phyloP scores from a whole-genome alignment of 92 coral and sea anemone species.

The Micromussa lordhowensis region DNA sequence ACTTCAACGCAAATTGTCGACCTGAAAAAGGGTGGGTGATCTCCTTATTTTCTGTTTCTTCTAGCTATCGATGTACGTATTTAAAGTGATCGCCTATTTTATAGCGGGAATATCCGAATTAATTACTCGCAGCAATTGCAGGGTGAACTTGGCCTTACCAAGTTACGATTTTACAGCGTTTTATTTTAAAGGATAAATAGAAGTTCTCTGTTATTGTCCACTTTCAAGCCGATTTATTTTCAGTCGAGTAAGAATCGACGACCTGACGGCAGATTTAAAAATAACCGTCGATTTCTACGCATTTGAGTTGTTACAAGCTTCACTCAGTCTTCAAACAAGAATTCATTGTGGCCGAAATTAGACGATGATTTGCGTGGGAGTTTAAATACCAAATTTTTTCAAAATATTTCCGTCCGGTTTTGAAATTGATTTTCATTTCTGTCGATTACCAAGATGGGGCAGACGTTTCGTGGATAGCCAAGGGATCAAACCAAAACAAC shows the following conservation, averaged over 20 bases:
- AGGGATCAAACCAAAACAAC: background rate
- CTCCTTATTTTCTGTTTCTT: background rate
- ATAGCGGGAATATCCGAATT: slow-evolving; percentile 20
- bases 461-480: background rate
- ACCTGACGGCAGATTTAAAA: background rate
- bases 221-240: background rate
- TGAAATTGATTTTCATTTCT: background rate
- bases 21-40: slow-evolving; percentile 12
- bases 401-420: slow-evolving; percentile 12
- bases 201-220: background rate
- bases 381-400: slow-evolving; percentile 9
- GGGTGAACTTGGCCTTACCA: slow-evolving; percentile 43
- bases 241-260: background rate
- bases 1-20: slow-evolving; percentile 2
- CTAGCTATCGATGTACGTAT: background rate
- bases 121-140: slow-evolving; percentile 23
- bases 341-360: slow-evolving; percentile 4
- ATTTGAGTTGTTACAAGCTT: background rate
- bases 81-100: slow-evolving; percentile 35
- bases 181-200: background rate
- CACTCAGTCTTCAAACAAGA: background rate
- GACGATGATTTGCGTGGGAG: slow-evolving; percentile 3
- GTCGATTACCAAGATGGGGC: background rate
- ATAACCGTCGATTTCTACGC: background rate
- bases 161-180: slow-evolving; percentile 3